These are phyloP conservation scores for Heliconius nattereri DNA, from an alignment of 1,140 invertebrate genomes.

Conservation along the genomic window DNA sequence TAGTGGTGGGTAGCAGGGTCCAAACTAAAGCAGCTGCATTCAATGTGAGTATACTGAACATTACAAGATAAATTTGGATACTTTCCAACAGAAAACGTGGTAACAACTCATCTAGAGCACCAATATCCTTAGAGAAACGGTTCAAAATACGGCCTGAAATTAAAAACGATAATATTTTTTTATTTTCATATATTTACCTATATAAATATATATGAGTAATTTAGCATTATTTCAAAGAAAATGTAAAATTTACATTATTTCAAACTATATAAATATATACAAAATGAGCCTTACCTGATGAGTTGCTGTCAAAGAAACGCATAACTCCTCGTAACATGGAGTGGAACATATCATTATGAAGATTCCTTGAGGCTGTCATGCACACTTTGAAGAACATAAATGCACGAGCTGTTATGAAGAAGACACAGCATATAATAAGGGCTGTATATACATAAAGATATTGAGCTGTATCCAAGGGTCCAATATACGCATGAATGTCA, in stretches of 20 bases:
- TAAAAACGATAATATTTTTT: not conserved
- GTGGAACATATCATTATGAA: conserved; percentile 93
- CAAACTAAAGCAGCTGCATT: conserved; percentile 88
- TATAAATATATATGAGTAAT: not conserved
- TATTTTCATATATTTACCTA: not conserved
- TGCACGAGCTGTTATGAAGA: conserved; percentile 83
- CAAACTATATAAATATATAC: too few relatives aligned
- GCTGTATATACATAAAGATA: conserved; percentile 78
- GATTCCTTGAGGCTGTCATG: conserved; percentile 88
- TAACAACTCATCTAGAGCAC: conserved; percentile 91
- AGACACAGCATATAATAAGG: conserved; percentile 73
- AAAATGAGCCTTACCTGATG: conserved; percentile 82
- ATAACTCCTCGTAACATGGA: conserved; percentile 89
- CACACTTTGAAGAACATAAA: conserved; percentile 90
- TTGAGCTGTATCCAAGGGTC: conserved; percentile 69
- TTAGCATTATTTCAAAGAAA: not conserved
- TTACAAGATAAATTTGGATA: conserved; percentile 85
- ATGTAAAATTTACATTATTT: not conserved
- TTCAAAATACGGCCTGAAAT: conserved; percentile 86
- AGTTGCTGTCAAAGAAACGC: conserved; percentile 93
- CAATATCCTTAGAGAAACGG: conserved; percentile 89
- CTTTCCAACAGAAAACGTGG: conserved; percentile 91
- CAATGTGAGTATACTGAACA: conserved; percentile 84
- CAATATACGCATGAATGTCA: conserved; percentile 72
- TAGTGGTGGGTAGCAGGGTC: conserved; percentile 86